These are phyloP conservation scores for Anabacerthia variegaticeps DNA, from an alignment of 2,797 vertebrate genomes.

Conservation along the genomic window DNA sequence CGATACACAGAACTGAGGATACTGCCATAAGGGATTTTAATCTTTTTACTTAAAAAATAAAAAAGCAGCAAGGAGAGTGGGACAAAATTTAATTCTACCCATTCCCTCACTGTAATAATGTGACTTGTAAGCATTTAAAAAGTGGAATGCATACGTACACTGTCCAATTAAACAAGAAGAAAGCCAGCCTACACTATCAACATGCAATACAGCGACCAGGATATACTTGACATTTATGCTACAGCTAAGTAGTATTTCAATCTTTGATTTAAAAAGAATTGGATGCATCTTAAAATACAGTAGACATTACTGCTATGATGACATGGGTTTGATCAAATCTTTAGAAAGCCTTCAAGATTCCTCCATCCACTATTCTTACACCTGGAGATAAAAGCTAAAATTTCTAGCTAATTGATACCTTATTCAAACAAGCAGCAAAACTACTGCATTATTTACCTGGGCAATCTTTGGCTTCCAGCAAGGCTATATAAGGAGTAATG, in stretches of 20 bases:
- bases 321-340: neutral
- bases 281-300: neutral
- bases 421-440: neutral
- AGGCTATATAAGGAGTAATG: conserved; percentile 87
- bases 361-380: neutral
- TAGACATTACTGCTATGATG: neutral
- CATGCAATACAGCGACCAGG: neutral
- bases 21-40: neutral
- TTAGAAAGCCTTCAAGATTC: neutral
- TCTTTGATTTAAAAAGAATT: neutral
- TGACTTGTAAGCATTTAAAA: neutral
- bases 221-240: neutral
- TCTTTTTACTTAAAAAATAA: neutral
- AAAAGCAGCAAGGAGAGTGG: neutral
- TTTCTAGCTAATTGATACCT: neutral
- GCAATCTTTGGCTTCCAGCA: conserved; percentile 92
- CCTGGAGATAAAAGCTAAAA: neutral
- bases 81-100: neutral
- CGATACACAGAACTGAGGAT: neutral
- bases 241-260: neutral
- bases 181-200: neutral
- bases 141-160: neutral
- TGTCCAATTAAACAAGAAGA: neutral
- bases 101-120: neutral
- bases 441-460: conserved; percentile 76